Evolutionary conservation across 2,113 vertebrate genomes (phyloP).

Genomic region (Ageneiosus marmoratus): DNA sequence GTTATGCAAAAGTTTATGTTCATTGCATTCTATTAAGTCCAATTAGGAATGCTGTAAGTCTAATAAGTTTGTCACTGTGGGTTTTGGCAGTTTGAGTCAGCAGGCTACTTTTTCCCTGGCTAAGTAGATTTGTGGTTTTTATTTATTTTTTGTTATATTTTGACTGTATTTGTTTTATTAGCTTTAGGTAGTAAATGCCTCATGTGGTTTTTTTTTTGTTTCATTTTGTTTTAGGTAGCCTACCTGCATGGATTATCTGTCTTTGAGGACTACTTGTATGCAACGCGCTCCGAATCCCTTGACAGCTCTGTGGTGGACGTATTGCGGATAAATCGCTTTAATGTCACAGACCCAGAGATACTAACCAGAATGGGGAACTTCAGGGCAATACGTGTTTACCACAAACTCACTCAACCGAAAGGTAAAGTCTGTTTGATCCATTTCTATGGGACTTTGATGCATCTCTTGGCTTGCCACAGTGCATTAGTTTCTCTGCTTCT

Average conservation of each 20-base stretch:
- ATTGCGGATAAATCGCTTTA: conserved; percentile 88
- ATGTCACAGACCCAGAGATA: conserved; percentile 77
- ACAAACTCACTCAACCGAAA: conserved; percentile 87
- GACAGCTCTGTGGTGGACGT: conserved; percentile 71
- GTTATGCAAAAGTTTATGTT: conserved; percentile 11
- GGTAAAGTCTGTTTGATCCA: conserved; percentile 71
- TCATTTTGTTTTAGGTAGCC: conserved; percentile 78
- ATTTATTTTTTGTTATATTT: neutral
- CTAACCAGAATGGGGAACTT: conserved; percentile 78
- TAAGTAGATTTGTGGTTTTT: neutral
- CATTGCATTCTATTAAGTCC: neutral
- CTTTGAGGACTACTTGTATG: conserved; percentile 94
- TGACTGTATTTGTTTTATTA: neutral
- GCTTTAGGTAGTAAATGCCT: conserved; percentile 19
- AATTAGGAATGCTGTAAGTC: neutral
- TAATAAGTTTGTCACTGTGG: conserved; percentile 1
- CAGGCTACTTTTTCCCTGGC: neutral
- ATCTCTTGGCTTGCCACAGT: neutral
- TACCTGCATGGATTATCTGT: conserved; percentile 86
- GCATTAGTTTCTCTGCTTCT: neutral
- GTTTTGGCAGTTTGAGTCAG: conserved; percentile 13
- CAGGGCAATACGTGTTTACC: conserved; percentile 81
- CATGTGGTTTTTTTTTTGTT: neutral
- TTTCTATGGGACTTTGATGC: neutral
- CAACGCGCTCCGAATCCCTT: conserved; percentile 76